A percentile compares a stretch with the other conserved stretches of the same genome.
Conservation (phyloP, 1,140 invertebrate genomes). For the Drosophila simulans region DNA sequence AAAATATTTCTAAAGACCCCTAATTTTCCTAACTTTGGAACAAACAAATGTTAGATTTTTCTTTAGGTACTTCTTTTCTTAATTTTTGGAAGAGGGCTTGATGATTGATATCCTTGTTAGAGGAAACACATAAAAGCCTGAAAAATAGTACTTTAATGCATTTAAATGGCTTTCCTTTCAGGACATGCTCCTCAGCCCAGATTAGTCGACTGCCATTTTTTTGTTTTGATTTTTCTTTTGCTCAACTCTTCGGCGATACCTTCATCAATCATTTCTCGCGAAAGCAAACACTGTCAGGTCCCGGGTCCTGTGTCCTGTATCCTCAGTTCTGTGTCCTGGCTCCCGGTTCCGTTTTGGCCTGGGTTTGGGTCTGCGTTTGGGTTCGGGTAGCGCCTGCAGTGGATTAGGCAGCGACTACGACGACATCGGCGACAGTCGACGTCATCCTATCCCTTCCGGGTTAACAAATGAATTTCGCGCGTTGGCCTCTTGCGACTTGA, state of each 20-base stretch:
- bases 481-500: slow-evolving; percentile 57
- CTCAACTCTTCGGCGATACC: slow-evolving; percentile 65
- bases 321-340: slow-evolving; percentile 20
- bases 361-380: slow-evolving; percentile 1
- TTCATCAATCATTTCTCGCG: slow-evolving; percentile 78
- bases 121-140: slow-evolving; percentile 43
- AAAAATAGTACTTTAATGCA: slow-evolving; percentile 52
- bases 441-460: slow-evolving; percentile 72
- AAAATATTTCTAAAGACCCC: too few species aligned
- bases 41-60: not conserved
- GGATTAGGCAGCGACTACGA: slow-evolving; percentile 67
- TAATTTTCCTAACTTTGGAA: not conserved
- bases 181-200: slow-evolving; percentile 17
- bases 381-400: slow-evolving; percentile 65
- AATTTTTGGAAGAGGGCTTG: not conserved
- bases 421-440: slow-evolving; percentile 45
- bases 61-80: not conserved
- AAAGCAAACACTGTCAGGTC: slow-evolving; percentile 62
- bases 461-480: slow-evolving; percentile 81
- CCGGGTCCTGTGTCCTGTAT: slow-evolving; percentile 36
- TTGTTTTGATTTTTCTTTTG: slow-evolving; percentile 41
- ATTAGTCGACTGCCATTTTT: slow-evolving; percentile 6
- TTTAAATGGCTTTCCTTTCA: slow-evolving; percentile 67
- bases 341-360: slow-evolving; percentile 24
- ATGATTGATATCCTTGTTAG: slow-evolving; percentile 32